phyloP scores from a whole-genome alignment of 2,888 invertebrate species.

The Gibbula magus region DNA sequence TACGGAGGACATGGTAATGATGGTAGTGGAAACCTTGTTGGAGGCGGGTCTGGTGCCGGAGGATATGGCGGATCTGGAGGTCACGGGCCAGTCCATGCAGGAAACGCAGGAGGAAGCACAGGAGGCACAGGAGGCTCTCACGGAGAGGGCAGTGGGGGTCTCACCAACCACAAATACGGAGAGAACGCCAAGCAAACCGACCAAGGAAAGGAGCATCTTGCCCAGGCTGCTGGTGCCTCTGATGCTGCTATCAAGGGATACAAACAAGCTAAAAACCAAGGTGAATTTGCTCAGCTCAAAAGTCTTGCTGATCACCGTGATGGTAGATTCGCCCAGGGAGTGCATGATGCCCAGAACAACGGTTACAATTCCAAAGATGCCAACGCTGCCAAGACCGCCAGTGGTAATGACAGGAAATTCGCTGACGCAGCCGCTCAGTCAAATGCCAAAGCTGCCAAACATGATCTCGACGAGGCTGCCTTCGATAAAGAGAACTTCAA shows the following conservation, averaged over 20 bases:
- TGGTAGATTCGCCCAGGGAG: slow-evolving; percentile 37
- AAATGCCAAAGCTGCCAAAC: slow-evolving; percentile 32
- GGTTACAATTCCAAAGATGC: slow-evolving; percentile 37
- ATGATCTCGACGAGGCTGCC: slow-evolving; percentile 31
- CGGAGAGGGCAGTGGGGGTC: slow-evolving; percentile 35
- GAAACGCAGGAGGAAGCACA: neutral
- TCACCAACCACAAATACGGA: slow-evolving; percentile 29
- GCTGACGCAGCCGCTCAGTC: slow-evolving; percentile 36
- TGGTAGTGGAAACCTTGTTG: neutral
- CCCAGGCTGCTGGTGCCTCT: slow-evolving; percentile 30
- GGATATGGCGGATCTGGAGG: neutral
- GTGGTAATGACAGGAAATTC: slow-evolving; percentile 30
- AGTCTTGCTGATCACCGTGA: slow-evolving; percentile 35
- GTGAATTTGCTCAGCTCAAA: slow-evolving; percentile 35
- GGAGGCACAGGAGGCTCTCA: neutral
- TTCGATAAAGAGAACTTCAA: slow-evolving; percentile 35
- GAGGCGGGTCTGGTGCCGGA: slow-evolving; percentile 8
- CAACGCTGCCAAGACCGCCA: slow-evolving; percentile 35
- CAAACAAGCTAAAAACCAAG: slow-evolving; percentile 34
- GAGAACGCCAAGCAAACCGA: slow-evolving; percentile 32
- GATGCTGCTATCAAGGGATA: slow-evolving; percentile 39
- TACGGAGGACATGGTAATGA: slow-evolving; percentile 35
- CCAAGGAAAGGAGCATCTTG: slow-evolving; percentile 25
- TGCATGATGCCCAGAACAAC: slow-evolving; percentile 32
- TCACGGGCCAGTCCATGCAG: neutral